Base-by-base conservation (phyloP, 1,140 invertebrate species). In the Drosophila bocqueti region DNA sequence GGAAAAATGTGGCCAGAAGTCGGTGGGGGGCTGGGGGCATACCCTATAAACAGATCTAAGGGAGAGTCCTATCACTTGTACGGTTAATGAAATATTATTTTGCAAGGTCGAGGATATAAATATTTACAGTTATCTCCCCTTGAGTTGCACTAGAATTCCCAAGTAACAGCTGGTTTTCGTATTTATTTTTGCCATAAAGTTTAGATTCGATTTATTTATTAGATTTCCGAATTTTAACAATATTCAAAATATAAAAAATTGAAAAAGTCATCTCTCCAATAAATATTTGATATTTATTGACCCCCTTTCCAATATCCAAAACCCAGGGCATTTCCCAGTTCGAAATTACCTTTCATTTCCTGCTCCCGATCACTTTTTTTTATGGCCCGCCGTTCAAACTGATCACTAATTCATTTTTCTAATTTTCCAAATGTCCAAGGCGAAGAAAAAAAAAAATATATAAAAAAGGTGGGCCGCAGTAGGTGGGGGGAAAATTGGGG, bases 321-420 rank as follows among this genome's bases (percentile, higher is more conserved):
- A 8, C 6, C 24, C 36, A 31, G 26, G 50, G 50, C 24, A 64
- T 42, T 9, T 31, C 11, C 6, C 2, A n/a, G 2, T 42, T 58
- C 61, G 26, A 42, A 40, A 31, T 42, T 2, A 16, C n/a, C 26
- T 26, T 31, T 55, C 49, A 34, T 31, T 24, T 16, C 11, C 68
- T 46, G 36, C 47, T 62, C 47, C 18, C 34, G 11, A 31, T 36
- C 38, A 36, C 18, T 46, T 74, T 46, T 74, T 46, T 74, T 63
- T 63, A 74, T 40, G 73, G 11, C 52, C 61, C 26, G 21, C 31
- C 72, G 18, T 21, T 10, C 40, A 13, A 42, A 38, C 72, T 64
- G 71, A 72, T 76, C 73, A 78, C 80, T 87, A 87, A 87, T 87
- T 89, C 80, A 87, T 83, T 87, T 87, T 87, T 87, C 76, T 74